These are phyloP conservation scores for Trachemys scripta DNA, from an alignment of 2,113 vertebrate genomes.

Conservation along the genomic window DNA sequence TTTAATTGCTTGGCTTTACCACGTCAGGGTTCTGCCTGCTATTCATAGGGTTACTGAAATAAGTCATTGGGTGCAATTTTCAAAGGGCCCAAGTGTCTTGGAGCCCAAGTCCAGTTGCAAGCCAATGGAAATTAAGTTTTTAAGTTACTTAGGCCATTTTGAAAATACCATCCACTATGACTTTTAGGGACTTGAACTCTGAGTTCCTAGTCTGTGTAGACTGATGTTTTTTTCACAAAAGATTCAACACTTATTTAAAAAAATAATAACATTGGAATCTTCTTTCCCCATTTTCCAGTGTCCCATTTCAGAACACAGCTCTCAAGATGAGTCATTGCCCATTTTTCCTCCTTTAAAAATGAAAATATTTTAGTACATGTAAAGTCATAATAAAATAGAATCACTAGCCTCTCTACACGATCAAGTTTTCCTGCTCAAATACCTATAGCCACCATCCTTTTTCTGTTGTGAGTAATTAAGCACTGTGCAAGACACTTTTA, in stretches of 20 bases:
- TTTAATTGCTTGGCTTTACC: not conserved
- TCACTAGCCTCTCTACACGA: not conserved
- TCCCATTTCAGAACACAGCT: not conserved
- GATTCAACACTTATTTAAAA: not conserved
- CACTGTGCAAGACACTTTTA: not conserved
- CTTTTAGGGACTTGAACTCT: not conserved
- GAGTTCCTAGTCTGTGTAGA: not conserved
- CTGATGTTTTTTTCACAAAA: not conserved
- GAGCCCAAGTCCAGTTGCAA: not conserved
- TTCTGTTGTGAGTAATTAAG: not conserved
- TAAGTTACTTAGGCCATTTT: not conserved
- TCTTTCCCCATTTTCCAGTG: not conserved
- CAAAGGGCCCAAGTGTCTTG: not conserved
- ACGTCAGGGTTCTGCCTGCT: not conserved
- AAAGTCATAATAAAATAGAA: not conserved
- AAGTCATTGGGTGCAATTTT: not conserved
- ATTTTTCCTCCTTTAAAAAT: not conserved
- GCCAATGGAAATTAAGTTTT: not conserved
- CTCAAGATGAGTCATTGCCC: not conserved
- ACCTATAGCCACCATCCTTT: not conserved
- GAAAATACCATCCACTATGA: not conserved
- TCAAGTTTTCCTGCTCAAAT: not conserved
- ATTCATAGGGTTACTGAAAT: not conserved
- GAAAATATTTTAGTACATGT: not conserved
- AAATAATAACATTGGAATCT: not conserved